Evolutionary conservation across 2,113 vertebrate species (phyloP).

Genomic region (Salvator merianae): DNA sequence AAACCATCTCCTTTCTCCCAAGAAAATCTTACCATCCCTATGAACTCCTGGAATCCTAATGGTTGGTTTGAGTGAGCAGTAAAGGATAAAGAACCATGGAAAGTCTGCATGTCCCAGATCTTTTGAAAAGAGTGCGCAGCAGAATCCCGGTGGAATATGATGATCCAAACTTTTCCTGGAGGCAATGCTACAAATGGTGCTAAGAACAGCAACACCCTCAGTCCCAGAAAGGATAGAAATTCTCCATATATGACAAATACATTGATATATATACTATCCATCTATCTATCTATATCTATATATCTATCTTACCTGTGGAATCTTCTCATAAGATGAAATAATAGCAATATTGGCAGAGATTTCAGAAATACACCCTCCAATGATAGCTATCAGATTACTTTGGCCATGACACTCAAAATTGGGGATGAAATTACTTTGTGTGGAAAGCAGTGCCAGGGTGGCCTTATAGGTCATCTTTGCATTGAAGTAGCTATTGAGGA

Average conservation of each 20-base stretch:
- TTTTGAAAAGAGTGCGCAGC: not conserved
- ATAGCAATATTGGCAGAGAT: not conserved
- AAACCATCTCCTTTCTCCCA: not conserved
- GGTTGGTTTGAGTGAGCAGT: not conserved
- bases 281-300: no score
- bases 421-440: not conserved
- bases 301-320: not conserved
- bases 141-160: not conserved
- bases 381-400: not conserved
- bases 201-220: not conserved
- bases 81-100: conserved; percentile 9
- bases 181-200: not conserved
- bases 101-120: not conserved
- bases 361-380: not conserved
- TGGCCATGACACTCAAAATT: not conserved
- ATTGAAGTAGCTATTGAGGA: not conserved
- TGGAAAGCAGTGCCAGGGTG: not conserved
- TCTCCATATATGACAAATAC: not conserved
- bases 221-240: not conserved
- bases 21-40: not conserved
- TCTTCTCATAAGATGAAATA: not conserved
- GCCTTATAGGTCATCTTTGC: not conserved
- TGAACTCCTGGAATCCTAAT: not conserved
- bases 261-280: no score
- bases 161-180: not conserved